Evolutionary conservation across 2,888 invertebrate species (phyloP).

Genomic region (Latrodectus hesperus): DNA sequence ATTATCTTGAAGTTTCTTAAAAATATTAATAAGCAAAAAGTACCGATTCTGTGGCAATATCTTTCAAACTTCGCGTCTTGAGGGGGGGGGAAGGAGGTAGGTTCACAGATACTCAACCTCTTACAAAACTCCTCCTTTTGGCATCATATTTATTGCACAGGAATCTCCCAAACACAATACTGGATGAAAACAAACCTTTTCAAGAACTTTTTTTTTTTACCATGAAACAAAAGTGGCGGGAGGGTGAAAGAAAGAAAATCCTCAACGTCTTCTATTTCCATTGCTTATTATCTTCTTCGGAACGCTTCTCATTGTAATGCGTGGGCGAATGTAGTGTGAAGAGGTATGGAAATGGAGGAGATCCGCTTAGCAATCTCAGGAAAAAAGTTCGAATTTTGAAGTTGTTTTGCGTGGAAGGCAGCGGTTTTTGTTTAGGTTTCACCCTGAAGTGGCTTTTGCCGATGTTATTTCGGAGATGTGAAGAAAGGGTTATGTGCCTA

Average conservation of each 20-base stretch:
- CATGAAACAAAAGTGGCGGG: background rate
- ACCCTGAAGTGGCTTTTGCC: background rate
- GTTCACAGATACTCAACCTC: background rate
- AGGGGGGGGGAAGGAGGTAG: background rate
- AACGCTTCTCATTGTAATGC: background rate
- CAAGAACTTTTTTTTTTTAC: background rate
- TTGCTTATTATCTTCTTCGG: background rate
- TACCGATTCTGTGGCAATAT: too few species aligned
- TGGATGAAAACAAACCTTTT: constrained; percentile 8
- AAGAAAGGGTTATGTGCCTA: background rate
- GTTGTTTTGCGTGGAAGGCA: background rate
- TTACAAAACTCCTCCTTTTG: background rate
- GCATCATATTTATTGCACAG: constrained; percentile 40
- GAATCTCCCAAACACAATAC: constrained; percentile 21
- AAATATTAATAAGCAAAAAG: too few species aligned
- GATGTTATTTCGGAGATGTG: background rate
- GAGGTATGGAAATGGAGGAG: background rate
- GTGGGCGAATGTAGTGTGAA: background rate
- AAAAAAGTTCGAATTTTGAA: background rate
- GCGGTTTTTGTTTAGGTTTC: background rate
- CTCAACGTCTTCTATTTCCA: background rate
- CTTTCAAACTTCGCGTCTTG: too few species aligned
- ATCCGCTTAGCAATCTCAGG: background rate
- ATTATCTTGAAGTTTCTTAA: too few species aligned
- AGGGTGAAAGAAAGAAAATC: constrained; percentile 9